A percentile compares a stretch with the other conserved stretches of the same genome.
Evolutionary conservation across 2,113 vertebrate species (phyloP).

Genomic region (Ictalurus punctatus): DNA sequence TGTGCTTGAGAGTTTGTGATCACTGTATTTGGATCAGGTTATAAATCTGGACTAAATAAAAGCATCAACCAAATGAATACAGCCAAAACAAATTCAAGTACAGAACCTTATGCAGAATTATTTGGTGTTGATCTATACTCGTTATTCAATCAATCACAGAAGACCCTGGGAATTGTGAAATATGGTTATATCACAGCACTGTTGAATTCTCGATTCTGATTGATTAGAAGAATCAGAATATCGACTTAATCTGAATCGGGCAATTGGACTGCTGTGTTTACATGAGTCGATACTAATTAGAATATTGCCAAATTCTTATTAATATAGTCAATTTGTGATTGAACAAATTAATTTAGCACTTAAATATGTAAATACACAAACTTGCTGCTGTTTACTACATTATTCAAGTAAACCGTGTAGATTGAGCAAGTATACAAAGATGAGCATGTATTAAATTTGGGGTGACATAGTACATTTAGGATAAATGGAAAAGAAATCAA

Average conservation of each 20-base stretch:
- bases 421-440: neutral
- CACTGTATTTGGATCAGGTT: neutral
- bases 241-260: too few species aligned
- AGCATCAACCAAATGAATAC: neutral
- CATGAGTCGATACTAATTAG: too few species aligned
- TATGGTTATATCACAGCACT: neutral
- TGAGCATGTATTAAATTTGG: neutral
- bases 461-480: neutral
- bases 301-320: too few species aligned
- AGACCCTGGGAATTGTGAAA: neutral
- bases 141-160: neutral
- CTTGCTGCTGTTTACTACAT: neutral
- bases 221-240: neutral
- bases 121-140: neutral
- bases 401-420: neutral
- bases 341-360: neutral
- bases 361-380: too few species aligned
- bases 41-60: neutral
- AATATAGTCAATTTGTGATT: neutral
- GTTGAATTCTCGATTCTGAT: neutral
- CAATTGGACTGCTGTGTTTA: too few species aligned
- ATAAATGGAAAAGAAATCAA: neutral
- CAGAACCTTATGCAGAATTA: neutral
- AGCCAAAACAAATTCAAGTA: neutral
- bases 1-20: too few species aligned